phyloP scores from a whole-genome alignment of 2,888 invertebrate genomes.

The Volucella zonaria region DNA sequence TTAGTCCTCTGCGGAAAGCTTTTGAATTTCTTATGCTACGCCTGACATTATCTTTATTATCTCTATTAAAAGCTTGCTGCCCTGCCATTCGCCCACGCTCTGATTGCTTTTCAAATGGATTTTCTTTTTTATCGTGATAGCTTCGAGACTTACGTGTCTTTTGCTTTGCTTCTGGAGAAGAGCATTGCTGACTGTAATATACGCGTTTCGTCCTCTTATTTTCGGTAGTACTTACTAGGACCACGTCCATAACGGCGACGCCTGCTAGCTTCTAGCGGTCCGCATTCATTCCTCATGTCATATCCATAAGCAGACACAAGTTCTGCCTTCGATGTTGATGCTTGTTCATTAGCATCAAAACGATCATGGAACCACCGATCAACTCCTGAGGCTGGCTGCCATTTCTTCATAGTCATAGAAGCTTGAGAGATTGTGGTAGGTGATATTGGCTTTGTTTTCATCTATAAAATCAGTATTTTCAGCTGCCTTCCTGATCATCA shows the following conservation, averaged over 20 bases:
- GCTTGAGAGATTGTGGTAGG: conserved; percentile 79
- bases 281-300: conserved; percentile 96
- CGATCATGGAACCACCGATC: conserved; percentile 95
- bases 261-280: conserved; percentile 93
- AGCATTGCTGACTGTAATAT: conserved; percentile 84
- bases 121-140: conserved; percentile 81
- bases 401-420: conserved; percentile 82
- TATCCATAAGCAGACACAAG: conserved; percentile 94
- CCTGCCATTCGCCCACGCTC: conserved; percentile 52
- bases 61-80: conserved; percentile 46
- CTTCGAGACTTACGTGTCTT: conserved; percentile 74
- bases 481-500: conserved; percentile 84
- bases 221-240: conserved; percentile 94
- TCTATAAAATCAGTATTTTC: conserved; percentile 79
- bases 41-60: conserved; percentile 45
- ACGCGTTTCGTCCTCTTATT: conserved; percentile 96
- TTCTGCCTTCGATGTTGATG: conserved; percentile 93
- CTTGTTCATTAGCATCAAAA: conserved; percentile 85
- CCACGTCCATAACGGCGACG: conserved; percentile 94
- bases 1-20: conserved; percentile 60
- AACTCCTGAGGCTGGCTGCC: conserved; percentile 82
- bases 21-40: conserved; percentile 45
- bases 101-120: conserved; percentile 77
- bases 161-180: no score
- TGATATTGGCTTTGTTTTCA: conserved; percentile 76